Evolutionary conservation across 64 coral and sea anemone genomes (phyloP).

Genomic region (Trachythela sp.): DNA sequence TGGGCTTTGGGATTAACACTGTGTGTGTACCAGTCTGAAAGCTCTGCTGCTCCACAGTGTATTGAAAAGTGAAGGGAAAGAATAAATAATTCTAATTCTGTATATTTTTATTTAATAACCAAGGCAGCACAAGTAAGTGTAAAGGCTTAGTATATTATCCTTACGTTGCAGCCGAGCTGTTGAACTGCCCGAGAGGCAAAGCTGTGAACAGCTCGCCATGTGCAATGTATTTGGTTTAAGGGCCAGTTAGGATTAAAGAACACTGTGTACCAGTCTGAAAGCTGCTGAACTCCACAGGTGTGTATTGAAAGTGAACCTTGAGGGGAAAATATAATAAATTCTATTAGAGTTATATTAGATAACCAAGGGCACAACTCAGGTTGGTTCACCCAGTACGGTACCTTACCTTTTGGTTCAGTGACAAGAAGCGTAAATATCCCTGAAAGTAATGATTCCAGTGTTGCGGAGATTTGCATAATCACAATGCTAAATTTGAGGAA

Average conservation of each 20-base stretch:
- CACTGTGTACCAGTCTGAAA: conserved; percentile 95
- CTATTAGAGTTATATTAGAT: no score
- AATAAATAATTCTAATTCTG: no score
- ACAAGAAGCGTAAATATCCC: conserved; percentile 46
- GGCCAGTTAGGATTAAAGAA: conserved; percentile 99
- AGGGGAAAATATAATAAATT: not conserved
- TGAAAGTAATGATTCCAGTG: not conserved
- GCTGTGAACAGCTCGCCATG: no score
- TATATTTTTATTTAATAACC: no score
- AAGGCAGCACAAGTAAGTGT: no score
- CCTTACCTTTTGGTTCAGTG: conserved; percentile 61
- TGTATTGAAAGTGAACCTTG: conserved; percentile 51
- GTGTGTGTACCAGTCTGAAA: conserved; percentile 97
- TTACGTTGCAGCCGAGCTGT: no score
- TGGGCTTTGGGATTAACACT: conserved; percentile 99
- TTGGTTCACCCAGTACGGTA: not conserved
- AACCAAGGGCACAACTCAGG: no score
- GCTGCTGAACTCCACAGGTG: conserved; percentile 57
- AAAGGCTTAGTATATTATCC: no score
- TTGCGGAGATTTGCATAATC: not conserved
- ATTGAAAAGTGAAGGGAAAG: conserved; percentile 22
- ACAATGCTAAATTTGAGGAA: not conserved
- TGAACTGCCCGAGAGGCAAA: no score
- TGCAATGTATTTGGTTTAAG: no score
- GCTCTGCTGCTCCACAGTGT: conserved; percentile 54